A percentile compares a stretch with the other conserved stretches of the same genome.
These are phyloP conservation scores for Ascaphus truei DNA, from an alignment of 2,113 vertebrate species.

Conservation along the genomic window DNA sequence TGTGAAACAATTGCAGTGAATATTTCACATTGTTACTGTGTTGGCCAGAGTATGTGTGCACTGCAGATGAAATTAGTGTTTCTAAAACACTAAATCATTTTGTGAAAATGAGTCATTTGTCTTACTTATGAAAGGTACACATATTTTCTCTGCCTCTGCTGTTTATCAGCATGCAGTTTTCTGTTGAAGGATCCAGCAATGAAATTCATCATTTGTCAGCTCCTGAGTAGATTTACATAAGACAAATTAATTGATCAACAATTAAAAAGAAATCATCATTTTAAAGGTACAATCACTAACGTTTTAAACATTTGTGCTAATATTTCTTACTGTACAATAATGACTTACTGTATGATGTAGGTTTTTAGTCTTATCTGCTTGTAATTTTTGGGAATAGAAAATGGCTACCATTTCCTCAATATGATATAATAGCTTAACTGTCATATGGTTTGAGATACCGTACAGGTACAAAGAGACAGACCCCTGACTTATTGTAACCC, in stretches of 20 bases:
- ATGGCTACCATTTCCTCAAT: too few species aligned
- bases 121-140: slow-evolving; percentile 62
- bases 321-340: too few species aligned
- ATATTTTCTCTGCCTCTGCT: slow-evolving; percentile 52
- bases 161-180: slow-evolving; percentile 57
- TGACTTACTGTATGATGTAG: too few species aligned
- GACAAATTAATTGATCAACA: slow-evolving; percentile 50
- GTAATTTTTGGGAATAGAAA: too few species aligned
- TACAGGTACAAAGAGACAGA: too few species aligned
- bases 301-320: too few species aligned
- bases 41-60: slow-evolving; percentile 59
- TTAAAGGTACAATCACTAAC: too few species aligned
- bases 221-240: slow-evolving; percentile 54
- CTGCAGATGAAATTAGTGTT: slow-evolving; percentile 60
- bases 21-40: slow-evolving; percentile 29
- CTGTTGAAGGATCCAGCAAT: slow-evolving; percentile 56
- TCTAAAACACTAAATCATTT: slow-evolving; percentile 60
- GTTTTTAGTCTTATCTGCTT: too few species aligned
- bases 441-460: too few species aligned
- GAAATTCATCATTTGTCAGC: slow-evolving; percentile 56
- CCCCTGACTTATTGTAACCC: too few species aligned
- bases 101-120: slow-evolving; percentile 64
- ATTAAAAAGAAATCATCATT: slow-evolving; percentile 41
- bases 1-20: not conserved
- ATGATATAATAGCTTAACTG: too few species aligned